Evolutionary conservation across 1,140 invertebrate genomes (phyloP), one percentile per base, ranked within the genome.

Genomic region (Camponotus floridanus): DNA sequence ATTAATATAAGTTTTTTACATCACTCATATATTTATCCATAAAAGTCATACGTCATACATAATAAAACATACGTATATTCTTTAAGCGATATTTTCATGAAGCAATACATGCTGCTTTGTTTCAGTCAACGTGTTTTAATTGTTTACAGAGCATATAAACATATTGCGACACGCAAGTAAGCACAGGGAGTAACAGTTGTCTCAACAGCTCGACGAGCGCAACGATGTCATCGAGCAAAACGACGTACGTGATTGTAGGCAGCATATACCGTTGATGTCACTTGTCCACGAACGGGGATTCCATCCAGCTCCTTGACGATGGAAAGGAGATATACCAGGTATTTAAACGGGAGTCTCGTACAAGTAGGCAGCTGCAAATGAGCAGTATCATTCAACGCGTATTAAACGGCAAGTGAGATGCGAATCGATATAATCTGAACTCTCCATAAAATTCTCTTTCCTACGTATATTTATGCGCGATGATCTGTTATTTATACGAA

Each of bases 241-340:
- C 79, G 67, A 59, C 26, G 18, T 73, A 73, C 67, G 51, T 68
- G 51, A 51, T 71, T 81, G 67, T 59, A 55, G 67, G 55, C 39
- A 73, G 67, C 26, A 39, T 26, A 81, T 81, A 81, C 79, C 79
- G 79, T 81, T 81, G 79, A 55, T 81, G 67, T 81, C 67, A 67
- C 55, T 26, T 61, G 79, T 81, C 79, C 67, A 73, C 67, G 39
- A 18, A 73, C 51, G 26, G 48, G 5, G 55, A 73, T 81, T 73
- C 67, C 79, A 71, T 59, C 68, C 42, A 73, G 67, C 55, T 73
- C n/a, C 55, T 81, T 39, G 18, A 55, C 48, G 51, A 73, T 61
- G 51, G 55, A 81, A 55, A 73, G 48, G 55, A 73, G 67, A 81
- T 80, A 80, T 36, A 71, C 39, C 39, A 33, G 51, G 55, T 21